These are phyloP conservation scores for Cichladusa arquata DNA, from an alignment of 2,113 vertebrate genomes.

Conservation along the genomic window DNA sequence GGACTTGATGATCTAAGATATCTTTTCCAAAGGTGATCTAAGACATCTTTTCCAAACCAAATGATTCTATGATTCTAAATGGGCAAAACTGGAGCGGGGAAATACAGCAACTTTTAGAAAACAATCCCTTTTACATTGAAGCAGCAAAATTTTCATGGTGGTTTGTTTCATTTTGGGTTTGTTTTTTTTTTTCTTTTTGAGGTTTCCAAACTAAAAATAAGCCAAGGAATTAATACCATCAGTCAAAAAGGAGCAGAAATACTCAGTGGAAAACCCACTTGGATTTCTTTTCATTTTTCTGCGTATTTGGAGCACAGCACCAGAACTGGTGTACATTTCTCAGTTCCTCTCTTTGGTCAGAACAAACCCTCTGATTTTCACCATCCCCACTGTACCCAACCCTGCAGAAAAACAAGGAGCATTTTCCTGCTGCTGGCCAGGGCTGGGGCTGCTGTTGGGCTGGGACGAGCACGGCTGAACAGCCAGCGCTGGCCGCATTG, in stretches of 20 bases:
- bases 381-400: rapidly evolving
- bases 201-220: neutral
- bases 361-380: neutral
- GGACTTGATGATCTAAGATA: neutral
- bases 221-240: neutral
- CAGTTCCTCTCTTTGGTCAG: neutral
- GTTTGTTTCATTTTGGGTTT: neutral
- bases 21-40: neutral
- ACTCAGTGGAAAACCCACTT: neutral
- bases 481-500: neutral
- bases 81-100: neutral
- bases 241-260: neutral
- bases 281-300: neutral
- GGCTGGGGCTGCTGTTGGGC: neutral
- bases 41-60: neutral
- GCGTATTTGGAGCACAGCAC: rapidly evolving
- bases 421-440: neutral
- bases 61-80: neutral
- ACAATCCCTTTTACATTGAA: neutral
- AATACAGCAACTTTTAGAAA: neutral
- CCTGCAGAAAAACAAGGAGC: neutral
- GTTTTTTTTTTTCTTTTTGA: neutral
- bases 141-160: neutral
- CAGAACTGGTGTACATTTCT: neutral
- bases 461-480: neutral